Evolutionary conservation across 2,113 vertebrate genomes (phyloP).

Genomic region (Vicugna pacos): DNA sequence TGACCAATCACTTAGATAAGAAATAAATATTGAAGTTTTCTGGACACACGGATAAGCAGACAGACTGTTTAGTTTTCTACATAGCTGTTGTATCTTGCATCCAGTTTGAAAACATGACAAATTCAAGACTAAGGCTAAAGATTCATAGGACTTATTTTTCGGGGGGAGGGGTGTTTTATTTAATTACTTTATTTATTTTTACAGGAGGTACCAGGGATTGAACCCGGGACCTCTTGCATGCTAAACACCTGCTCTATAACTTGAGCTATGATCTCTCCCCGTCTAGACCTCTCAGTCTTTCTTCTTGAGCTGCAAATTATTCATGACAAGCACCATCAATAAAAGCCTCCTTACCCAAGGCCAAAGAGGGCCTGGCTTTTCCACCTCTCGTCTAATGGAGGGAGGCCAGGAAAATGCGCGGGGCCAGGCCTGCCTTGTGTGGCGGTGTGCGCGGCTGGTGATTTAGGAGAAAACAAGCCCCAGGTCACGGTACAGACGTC

Average conservation of each 20-base stretch:
- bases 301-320: constrained; percentile 75
- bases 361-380: constrained; percentile 58
- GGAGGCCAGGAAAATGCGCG: constrained; percentile 2
- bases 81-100: background rate
- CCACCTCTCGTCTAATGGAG: constrained; percentile 44
- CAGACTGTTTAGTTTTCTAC: background rate
- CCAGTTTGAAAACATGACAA: constrained; percentile 40
- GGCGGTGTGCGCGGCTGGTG: fast-evolving
- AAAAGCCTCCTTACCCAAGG: constrained; percentile 73
- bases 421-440: fast-evolving
- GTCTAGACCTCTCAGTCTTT: background rate
- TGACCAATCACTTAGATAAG: constrained; percentile 55
- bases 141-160: constrained; percentile 19
- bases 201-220: no score
- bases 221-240: no score
- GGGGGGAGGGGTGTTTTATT: no score
- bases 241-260: no score
- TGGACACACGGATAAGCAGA: constrained; percentile 9
- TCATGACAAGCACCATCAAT: constrained; percentile 77
- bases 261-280: no score
- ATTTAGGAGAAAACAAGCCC: background rate
- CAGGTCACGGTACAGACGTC: background rate
- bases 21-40: constrained; percentile 23
- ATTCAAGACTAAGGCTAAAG: background rate
- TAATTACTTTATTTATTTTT: no score